These are phyloP conservation scores for Cataglyphis altisquamis DNA, from an alignment of 2,888 invertebrate genomes.

Conservation along the genomic window DNA sequence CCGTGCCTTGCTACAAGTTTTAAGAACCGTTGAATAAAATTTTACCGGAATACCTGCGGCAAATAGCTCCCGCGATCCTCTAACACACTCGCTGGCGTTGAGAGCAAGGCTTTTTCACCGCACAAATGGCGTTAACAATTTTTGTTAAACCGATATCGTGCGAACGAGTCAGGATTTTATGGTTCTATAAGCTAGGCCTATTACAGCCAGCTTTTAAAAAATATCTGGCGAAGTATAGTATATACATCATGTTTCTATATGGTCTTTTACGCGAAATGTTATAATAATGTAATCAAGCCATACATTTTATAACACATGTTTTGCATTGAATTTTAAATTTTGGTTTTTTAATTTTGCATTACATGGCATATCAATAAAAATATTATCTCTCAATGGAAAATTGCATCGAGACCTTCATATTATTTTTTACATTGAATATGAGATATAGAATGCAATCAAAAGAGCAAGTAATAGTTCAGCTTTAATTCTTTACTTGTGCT, in stretches of 20 bases:
- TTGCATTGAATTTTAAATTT: slow-evolving; percentile 12
- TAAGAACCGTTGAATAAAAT: slow-evolving; percentile 18
- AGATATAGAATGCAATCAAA: not conserved
- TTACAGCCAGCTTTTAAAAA: slow-evolving; percentile 4
- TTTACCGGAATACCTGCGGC: slow-evolving; percentile 34
- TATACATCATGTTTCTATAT: not conserved
- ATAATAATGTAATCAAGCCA: slow-evolving; percentile 17
- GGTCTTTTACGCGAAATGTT: slow-evolving; percentile 14
- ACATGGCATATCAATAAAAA: not conserved
- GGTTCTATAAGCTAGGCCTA: slow-evolving; percentile 13
- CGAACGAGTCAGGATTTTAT: slow-evolving; percentile 26
- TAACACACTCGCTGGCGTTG: not conserved
- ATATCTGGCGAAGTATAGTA: not conserved
- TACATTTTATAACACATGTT: slow-evolving; percentile 11
- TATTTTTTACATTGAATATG: not conserved
- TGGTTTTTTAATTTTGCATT: not conserved
- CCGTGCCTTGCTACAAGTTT: not conserved
- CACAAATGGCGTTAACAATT: slow-evolving; percentile 49
- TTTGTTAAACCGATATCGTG: slow-evolving; percentile 42
- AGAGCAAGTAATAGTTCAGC: not conserved
- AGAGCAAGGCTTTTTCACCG: slow-evolving; percentile 9
- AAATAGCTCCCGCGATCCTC: slow-evolving; percentile 27
- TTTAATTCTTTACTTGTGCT: not conserved
- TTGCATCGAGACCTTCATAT: not conserved
- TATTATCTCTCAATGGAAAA: not conserved